phyloP scores from a whole-genome alignment of 2,888 invertebrate genomes.

The Eristalis intricaria region DNA sequence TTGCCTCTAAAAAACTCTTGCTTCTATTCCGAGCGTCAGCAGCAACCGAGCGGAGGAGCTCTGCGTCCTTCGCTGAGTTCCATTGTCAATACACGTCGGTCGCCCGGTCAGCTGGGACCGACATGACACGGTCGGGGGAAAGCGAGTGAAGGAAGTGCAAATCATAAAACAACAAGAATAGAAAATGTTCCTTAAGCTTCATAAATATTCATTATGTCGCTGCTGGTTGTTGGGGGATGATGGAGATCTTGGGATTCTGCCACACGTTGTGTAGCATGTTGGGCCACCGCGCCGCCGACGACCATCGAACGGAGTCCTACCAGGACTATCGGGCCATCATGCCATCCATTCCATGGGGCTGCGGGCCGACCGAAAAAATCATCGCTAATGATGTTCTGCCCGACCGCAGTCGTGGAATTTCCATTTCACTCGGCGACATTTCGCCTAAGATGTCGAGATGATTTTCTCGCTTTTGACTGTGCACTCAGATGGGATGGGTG shows the following conservation, averaged over 20 bases:
- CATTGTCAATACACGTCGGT: conserved; percentile 7
- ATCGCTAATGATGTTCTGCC: conserved; percentile 43
- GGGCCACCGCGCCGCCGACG: neutral
- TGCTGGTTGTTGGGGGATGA: conserved; percentile 23
- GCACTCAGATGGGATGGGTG: neutral
- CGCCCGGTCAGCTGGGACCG: neutral
- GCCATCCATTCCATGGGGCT: neutral
- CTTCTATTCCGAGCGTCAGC: conserved; percentile 51
- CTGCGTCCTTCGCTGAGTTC: neutral
- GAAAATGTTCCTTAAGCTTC: conserved; percentile 79
- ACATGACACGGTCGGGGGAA: neutral
- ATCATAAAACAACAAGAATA: conserved; percentile 79
- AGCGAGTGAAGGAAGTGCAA: conserved; percentile 75
- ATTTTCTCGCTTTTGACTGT: neutral
- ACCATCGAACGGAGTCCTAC: neutral
- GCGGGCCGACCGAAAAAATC: conserved; percentile 6
- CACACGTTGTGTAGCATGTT: conserved; percentile 13
- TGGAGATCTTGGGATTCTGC: neutral
- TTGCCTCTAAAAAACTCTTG: conserved; percentile 20
- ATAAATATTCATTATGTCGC: conserved; percentile 79
- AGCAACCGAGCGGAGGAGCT: conserved; percentile 9
- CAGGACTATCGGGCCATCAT: conserved; percentile 5
- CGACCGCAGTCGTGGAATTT: conserved; percentile 31
- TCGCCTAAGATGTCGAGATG: conserved; percentile 12
- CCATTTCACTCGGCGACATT: conserved; percentile 32